A percentile compares a stretch with the other conserved stretches of the same genome.
phyloP scores from a whole-genome alignment of 2,113 vertebrate species.

The Eulacestoma nigropectus region DNA sequence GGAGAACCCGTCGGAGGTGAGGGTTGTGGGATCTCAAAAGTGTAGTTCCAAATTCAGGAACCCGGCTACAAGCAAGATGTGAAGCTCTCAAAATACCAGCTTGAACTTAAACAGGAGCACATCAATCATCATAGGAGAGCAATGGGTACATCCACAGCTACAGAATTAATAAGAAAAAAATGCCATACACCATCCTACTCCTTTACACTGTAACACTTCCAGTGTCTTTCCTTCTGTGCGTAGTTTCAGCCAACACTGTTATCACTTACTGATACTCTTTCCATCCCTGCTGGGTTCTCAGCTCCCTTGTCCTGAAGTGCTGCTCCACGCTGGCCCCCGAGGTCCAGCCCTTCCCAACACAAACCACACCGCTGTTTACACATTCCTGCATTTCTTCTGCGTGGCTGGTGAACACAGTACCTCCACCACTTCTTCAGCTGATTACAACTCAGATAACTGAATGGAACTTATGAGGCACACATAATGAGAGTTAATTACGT shows the following conservation, averaged over 20 bases:
- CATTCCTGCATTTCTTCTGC: slow-evolving; percentile 24
- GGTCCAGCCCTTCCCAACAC: not conserved
- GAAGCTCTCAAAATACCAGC: not conserved
- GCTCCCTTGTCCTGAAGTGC: not conserved
- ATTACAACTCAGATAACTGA: slow-evolving; percentile 19
- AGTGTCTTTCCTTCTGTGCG: fast-evolving
- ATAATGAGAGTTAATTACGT: slow-evolving; percentile 54
- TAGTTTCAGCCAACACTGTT: not conserved
- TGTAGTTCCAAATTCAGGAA: not conserved
- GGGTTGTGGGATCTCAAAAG: not conserved
- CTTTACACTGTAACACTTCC: not conserved
- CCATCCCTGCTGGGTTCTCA: not conserved
- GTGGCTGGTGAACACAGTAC: not conserved
- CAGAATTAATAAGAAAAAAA: not conserved
- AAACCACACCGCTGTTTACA: not conserved
- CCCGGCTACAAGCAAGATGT: not conserved
- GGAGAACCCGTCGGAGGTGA: not conserved
- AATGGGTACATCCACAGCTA: not conserved
- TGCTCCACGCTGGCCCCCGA: not conserved
- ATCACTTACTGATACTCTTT: not conserved
- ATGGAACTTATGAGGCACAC: slow-evolving; percentile 41
- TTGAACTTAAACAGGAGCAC: not conserved
- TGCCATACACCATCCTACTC: not conserved
- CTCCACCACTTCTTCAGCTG: not conserved
- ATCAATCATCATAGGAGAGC: not conserved